phyloP scores from a whole-genome alignment of 1,140 invertebrate species.

The Coptotermes formosanus region DNA sequence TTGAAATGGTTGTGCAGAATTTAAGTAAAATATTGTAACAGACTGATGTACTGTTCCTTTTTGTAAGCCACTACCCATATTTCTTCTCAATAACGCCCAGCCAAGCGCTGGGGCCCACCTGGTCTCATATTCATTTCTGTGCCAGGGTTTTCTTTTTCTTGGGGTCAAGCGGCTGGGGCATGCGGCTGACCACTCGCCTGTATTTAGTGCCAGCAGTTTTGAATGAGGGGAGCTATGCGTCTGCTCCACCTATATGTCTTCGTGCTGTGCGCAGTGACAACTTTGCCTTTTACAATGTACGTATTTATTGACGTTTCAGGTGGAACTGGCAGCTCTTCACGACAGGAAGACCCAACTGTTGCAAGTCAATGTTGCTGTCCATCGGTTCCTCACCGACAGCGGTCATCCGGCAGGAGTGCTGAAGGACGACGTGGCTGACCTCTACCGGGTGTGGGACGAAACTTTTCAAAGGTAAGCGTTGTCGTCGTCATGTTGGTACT shows the following conservation, averaged over 20 bases:
- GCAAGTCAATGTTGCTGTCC: slow-evolving; percentile 71
- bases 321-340: slow-evolving; percentile 59
- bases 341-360: slow-evolving; percentile 69
- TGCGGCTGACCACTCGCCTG: too few species aligned
- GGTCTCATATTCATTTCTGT: too few species aligned
- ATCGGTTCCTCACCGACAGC: slow-evolving; percentile 59
- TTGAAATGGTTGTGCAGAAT: too few species aligned
- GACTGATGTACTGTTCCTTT: too few species aligned
- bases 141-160: background rate
- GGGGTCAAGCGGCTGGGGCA: background rate
- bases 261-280: too few species aligned
- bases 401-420: slow-evolving; percentile 48
- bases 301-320: slow-evolving; percentile 16
- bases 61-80: background rate
- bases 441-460: slow-evolving; percentile 76
- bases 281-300: too few species aligned
- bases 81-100: too few species aligned
- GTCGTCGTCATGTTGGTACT: background rate
- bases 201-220: too few species aligned
- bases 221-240: too few species aligned
- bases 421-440: slow-evolving; percentile 69
- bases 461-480: slow-evolving; percentile 67
- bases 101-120: too few species aligned
- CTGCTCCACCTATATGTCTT: too few species aligned
- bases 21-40: too few species aligned